Base-by-base conservation (phyloP, 2,888 invertebrate species). In the Epistrophe eligans region DNA sequence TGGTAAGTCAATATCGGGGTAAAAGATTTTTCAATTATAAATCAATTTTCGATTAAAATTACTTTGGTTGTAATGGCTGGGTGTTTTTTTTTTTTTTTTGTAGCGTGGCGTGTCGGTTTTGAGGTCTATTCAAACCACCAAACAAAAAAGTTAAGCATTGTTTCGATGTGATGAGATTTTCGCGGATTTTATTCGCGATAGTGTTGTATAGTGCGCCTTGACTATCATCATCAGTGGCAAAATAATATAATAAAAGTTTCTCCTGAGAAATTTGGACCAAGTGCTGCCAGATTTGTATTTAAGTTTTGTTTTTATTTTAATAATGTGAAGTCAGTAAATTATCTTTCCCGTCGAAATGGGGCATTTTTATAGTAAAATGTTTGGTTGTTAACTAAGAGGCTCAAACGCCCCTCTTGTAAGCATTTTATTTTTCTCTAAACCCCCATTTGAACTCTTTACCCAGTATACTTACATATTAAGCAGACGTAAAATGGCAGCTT, bases 1-100 rank as follows among this genome's bases (percentile, higher is more conserved):
- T 89, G 91, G 92, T 90, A 91, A 92, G 90, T 92, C 91, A 92
- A 92, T 91, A 92, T 91, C 90, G 91, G 89, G 89, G 90, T 91
- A 91, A 91, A 91, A 91, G 91, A 89, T 93, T 93, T 92, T 91
- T 89, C 93, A 92, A 92, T 92, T 92, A 93, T 93, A 92, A 93
- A 92, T 92, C 92, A 92, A 93, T 92, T 92, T 93, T 92, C 92
- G 91, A 92, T 92, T 92, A 92, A 92, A 92, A 92, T 92, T 92
- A 91, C 91, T 92, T 93, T 91, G 82, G 82, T 82, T 77, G 72
- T 48, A 60, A 24, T 45, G 35, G 52, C 45, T 17, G 19, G n/a
- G 24, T 38, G 55, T 45, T 45, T 28, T 24, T 40, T 60, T 60
- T 40, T 19, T 19, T 60, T 40, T 19, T 24, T 6, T 40, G 6